Base-by-base conservation (phyloP, 2,888 invertebrate species). In the Agriopis marginaria region DNA sequence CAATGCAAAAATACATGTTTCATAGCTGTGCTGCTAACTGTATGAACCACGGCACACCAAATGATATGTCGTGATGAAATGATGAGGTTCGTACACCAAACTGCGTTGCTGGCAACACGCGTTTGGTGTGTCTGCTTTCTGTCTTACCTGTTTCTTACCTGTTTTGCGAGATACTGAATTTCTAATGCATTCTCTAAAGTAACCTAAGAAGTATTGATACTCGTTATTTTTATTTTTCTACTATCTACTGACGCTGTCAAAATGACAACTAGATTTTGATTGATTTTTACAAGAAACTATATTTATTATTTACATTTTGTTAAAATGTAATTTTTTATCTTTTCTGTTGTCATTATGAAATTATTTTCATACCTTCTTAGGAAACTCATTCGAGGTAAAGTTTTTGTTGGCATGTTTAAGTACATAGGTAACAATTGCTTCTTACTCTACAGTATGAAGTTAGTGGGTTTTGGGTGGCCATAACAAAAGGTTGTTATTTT, bases 331-430 rank as follows among this genome's bases (percentile, higher is more conserved):
- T 40, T 68, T 63, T 44, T 11, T 53, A 7, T 14, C n/a, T 40
- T 23, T 39, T 6, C 8, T 51, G 17, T 23, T 14, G 49, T 45
- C 66, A 80, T 51, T 72, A 85, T 83, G 83, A 68, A 64, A 62
- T 68, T 67, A 63, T 65, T 65, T 71, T 71, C 70, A 61, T 72
- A 71, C 63, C 68, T 76, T 23, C 7, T 67, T 63, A 44, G 62
- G 40, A 74, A 75, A 65, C 72, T 75, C 12, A 50, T 75, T 40
- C 79, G 75, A 79, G 79, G 80, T 80, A 56, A 56, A 7, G 2
- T 17, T 17, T 49, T 49, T 10, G 42, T 8, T 42, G 9, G 42
- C 9, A 42, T 32, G 32, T 32, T n/a, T n/a, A n/a, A 32, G 32
- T 5, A 32, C 32, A 5, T 5, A 32, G 32, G 0, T 32, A 32